phyloP scores from a whole-genome alignment of 92 coral and sea anemone species.

The Anthopleura xanthogrammica region DNA sequence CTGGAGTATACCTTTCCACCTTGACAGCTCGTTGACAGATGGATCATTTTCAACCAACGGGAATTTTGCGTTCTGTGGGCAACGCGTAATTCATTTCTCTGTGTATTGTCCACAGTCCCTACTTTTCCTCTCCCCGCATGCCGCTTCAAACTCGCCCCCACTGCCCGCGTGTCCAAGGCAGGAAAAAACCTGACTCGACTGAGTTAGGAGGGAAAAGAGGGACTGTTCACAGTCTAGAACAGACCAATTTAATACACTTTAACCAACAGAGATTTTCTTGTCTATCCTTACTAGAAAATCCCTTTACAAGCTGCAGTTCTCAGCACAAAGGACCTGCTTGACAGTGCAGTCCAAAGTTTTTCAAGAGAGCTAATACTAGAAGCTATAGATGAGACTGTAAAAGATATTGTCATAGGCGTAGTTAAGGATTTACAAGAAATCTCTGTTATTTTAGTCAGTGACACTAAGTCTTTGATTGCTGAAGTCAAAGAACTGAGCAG shows the following conservation, averaged over 20 bases:
- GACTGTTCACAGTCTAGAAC: no score
- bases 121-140: no score
- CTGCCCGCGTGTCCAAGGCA: no score
- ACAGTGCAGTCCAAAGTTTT: constrained; percentile 53
- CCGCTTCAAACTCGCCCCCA: no score
- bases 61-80: no score
- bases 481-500: constrained; percentile 65
- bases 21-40: no score
- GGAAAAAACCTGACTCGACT: no score
- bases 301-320: constrained; percentile 73
- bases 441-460: constrained; percentile 67
- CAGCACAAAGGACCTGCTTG: constrained; percentile 64
- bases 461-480: constrained; percentile 61
- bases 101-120: no score
- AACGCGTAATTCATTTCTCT: no score
- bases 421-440: constrained; percentile 82
- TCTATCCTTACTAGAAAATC: constrained; percentile 74
- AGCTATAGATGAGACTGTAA: constrained; percentile 57
- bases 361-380: constrained; percentile 59
- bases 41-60: no score
- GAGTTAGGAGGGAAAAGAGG: no score
- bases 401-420: constrained; percentile 63
- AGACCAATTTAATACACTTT: background rate
- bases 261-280: constrained; percentile 60
- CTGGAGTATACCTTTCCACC: no score